Evolutionary conservation across 2,113 vertebrate species (phyloP).

Genomic region (Elephantulus edwardii): DNA sequence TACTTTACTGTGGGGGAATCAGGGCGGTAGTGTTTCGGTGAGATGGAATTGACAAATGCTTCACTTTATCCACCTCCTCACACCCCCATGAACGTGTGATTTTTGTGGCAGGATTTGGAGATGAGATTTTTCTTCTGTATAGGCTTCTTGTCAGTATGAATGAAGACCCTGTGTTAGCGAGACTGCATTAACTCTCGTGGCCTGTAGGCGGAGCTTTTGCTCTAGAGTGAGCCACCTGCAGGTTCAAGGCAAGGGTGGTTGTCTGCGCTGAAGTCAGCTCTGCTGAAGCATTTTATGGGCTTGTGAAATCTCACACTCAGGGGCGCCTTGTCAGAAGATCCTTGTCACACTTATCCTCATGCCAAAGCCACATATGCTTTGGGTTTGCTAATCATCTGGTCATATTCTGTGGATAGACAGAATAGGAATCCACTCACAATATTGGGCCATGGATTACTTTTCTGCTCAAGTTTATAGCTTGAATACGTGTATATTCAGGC

Average conservation of each 20-base stretch:
- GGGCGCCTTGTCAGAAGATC: slow-evolving; percentile 48
- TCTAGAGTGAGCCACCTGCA: slow-evolving; percentile 60
- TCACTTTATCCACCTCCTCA: slow-evolving; percentile 76
- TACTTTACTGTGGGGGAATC: slow-evolving; percentile 63
- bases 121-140: slow-evolving; percentile 73
- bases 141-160: slow-evolving; percentile 78
- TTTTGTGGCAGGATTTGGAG: slow-evolving; percentile 72
- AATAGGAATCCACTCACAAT: neutral
- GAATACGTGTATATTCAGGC: neutral
- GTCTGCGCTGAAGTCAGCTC: neutral
- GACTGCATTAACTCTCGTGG: slow-evolving; percentile 11
- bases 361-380: slow-evolving; percentile 50
- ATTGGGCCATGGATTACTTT: neutral
- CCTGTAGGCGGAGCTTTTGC: slow-evolving; percentile 85
- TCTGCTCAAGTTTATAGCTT: slow-evolving; percentile 7
- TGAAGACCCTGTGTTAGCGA: slow-evolving; percentile 68
- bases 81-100: slow-evolving; percentile 68
- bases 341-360: neutral
- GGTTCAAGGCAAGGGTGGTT: neutral
- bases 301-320: slow-evolving; percentile 32
- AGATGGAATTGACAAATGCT: slow-evolving; percentile 75
- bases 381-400: slow-evolving; percentile 63
- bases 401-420: slow-evolving; percentile 56
- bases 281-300: neutral
- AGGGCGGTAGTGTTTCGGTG: slow-evolving; percentile 73